A percentile compares a stretch with the other conserved stretches of the same genome.
Evolutionary conservation across 2,797 vertebrate species (phyloP).

Genomic region (Anniella stebbinsi): DNA sequence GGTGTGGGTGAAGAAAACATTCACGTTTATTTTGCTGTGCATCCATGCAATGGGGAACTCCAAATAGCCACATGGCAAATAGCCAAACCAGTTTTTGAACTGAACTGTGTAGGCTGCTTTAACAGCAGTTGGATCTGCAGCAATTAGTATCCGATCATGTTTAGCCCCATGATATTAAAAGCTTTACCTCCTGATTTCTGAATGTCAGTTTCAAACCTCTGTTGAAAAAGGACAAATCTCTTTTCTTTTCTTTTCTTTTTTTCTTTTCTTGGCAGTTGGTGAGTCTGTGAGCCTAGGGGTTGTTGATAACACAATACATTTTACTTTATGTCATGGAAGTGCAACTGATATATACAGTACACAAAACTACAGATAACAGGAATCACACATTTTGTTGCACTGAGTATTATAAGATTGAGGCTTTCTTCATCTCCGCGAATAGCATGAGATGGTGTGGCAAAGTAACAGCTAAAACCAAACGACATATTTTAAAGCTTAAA

Average conservation of each 20-base stretch:
- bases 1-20: not conserved
- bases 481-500: not conserved
- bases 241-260: not conserved
- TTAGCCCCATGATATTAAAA: not conserved
- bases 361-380: not conserved
- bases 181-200: not conserved
- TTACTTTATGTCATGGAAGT: slow-evolving; percentile 27
- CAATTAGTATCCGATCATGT: not conserved
- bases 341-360: not conserved
- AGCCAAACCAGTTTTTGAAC: not conserved
- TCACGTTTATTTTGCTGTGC: not conserved
- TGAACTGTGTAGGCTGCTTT: not conserved
- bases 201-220: not conserved
- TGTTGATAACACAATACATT: slow-evolving; percentile 15
- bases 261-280: not conserved
- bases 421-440: not conserved
- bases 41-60: not conserved
- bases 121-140: not conserved
- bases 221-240: not conserved
- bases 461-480: not conserved
- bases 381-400: not conserved
- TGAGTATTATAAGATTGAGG: not conserved
- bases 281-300: not conserved
- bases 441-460: too few relatives aligned
- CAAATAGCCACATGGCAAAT: not conserved